phyloP scores from a whole-genome alignment of 2,888 invertebrate genomes.

The Hecatera dysodea region DNA sequence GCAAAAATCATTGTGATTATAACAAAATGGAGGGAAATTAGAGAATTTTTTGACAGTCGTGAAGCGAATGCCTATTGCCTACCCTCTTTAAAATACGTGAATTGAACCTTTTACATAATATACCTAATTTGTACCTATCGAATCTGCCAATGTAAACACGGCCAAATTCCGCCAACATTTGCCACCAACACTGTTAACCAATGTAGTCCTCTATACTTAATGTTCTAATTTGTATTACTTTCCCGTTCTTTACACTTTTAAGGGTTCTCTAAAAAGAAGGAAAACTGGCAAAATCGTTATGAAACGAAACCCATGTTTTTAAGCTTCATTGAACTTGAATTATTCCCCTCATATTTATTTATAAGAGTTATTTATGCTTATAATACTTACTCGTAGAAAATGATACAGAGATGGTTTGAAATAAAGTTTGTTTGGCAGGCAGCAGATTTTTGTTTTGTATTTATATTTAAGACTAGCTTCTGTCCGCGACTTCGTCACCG shows the following conservation, averaged over 20 bases:
- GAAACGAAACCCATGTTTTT: slow-evolving; percentile 56
- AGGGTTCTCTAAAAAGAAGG: slow-evolving; percentile 19
- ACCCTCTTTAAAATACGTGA: too few species aligned
- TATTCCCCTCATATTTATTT: slow-evolving; percentile 57
- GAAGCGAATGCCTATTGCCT: too few species aligned
- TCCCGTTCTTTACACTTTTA: slow-evolving; percentile 25
- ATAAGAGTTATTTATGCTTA: slow-evolving; percentile 44
- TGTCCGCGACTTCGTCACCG: too few species aligned
- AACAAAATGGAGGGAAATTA: too few species aligned
- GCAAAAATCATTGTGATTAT: too few species aligned
- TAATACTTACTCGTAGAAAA: slow-evolving; percentile 25
- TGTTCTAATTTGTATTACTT: slow-evolving; percentile 53
- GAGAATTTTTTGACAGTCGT: too few species aligned
- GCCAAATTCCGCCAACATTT: slow-evolving; percentile 1
- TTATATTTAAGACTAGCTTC: not conserved
- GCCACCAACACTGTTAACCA: slow-evolving; percentile 1
- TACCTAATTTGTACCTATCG: not conserved
- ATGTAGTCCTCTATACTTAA: not conserved
- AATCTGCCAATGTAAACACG: not conserved
- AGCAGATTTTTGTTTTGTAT: slow-evolving; percentile 4
- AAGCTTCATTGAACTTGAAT: slow-evolving; percentile 47
- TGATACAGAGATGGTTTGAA: slow-evolving; percentile 6
- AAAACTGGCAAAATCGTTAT: slow-evolving; percentile 45
- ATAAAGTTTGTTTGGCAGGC: slow-evolving; percentile 11
- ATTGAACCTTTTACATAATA: too few species aligned